phyloP scores from a whole-genome alignment of 1,140 invertebrate genomes.

The Nomia melanderi region DNA sequence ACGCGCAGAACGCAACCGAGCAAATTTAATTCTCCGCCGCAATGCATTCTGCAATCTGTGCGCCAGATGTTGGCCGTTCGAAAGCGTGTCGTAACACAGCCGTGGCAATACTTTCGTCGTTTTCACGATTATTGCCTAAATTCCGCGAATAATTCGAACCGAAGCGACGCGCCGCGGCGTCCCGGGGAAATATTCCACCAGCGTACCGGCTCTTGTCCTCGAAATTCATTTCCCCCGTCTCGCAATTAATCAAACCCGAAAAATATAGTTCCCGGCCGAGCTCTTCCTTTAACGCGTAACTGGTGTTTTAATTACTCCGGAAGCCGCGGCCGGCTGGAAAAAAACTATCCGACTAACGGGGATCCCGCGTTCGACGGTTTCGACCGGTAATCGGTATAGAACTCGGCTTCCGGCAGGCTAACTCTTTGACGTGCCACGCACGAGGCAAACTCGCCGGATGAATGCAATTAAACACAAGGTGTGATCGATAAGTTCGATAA shows the following conservation, averaged over 20 bases:
- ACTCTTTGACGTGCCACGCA: too few species aligned
- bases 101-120: neutral
- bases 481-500: too few species aligned
- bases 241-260: conserved; percentile 5
- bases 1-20: neutral
- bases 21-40: neutral
- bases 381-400: neutral
- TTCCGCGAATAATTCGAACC: neutral
- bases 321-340: neutral
- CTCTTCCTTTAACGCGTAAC: neutral
- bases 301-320: neutral
- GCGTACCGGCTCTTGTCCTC: too few species aligned
- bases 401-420: neutral
- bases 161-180: neutral
- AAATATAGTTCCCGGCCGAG: neutral
- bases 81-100: neutral
- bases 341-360: neutral
- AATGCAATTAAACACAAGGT: too few species aligned
- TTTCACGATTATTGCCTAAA: neutral
- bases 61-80: neutral
- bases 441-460: too few species aligned
- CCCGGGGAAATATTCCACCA: neutral
- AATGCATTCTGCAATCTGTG: neutral
- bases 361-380: neutral
- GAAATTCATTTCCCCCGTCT: neutral